A percentile compares a stretch with the other conserved stretches of the same genome.
Evolutionary conservation across 2,888 invertebrate species (phyloP).

Genomic region (Empis stercorea): DNA sequence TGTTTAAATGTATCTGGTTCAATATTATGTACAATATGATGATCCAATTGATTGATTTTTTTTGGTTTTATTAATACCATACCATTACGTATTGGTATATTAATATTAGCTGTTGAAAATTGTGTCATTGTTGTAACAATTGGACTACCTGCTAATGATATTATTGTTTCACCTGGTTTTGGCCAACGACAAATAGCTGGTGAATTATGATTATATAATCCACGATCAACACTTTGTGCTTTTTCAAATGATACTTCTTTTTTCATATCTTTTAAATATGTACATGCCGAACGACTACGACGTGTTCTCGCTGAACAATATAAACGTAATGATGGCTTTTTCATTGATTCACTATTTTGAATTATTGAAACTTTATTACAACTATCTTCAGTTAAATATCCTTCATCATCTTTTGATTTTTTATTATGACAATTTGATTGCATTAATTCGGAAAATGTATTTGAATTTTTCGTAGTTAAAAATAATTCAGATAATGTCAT

Average conservation of each 20-base stretch:
- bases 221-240: conserved; percentile 32
- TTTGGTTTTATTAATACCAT: conserved; percentile 32
- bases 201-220: conserved; percentile 14
- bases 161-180: conserved; percentile 31
- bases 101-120: conserved; percentile 32
- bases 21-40: conserved; percentile 25
- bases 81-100: conserved; percentile 34
- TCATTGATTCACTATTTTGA: conserved; percentile 13
- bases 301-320: conserved; percentile 30
- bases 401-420: conserved; percentile 12
- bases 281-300: conserved; percentile 29
- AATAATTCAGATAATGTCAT: too few relatives aligned
- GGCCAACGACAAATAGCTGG: conserved; percentile 33
- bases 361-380: conserved; percentile 14
- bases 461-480: too few relatives aligned
- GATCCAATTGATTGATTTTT: conserved; percentile 23
- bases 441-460: too few relatives aligned
- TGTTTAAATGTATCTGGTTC: conserved; percentile 28
- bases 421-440: conserved; percentile 1
- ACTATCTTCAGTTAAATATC: conserved; percentile 37
- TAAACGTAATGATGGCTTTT: conserved; percentile 27
- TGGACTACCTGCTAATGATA: conserved; percentile 33
- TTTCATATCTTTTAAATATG: background rate
- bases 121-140: conserved; percentile 31
- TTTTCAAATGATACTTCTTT: conserved; percentile 19